phyloP scores from a whole-genome alignment of 2,797 vertebrate species.

The Pelobates cultripes region DNA sequence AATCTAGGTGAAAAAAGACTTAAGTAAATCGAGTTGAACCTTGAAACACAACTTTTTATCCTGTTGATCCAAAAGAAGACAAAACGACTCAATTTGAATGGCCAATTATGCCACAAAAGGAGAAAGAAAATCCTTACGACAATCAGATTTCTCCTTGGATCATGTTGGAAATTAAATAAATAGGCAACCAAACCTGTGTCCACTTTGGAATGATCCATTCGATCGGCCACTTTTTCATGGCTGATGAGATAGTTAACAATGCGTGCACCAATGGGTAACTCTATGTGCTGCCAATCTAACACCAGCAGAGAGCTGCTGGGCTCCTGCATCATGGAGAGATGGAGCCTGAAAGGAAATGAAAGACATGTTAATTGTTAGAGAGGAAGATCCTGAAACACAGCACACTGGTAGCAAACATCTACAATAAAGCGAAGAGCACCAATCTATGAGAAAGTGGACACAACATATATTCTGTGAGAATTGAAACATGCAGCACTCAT shows the following conservation, averaged over 20 bases:
- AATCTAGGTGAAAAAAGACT: too few species aligned
- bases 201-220: constrained; percentile 94
- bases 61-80: too few species aligned
- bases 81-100: too few species aligned
- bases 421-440: not conserved
- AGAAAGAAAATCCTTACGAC: too few species aligned
- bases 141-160: too few species aligned
- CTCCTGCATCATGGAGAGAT: constrained; percentile 88
- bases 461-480: not conserved
- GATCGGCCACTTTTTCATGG: constrained; percentile 94
- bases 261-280: constrained; percentile 92
- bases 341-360: constrained; percentile 73
- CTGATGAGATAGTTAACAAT: constrained; percentile 96
- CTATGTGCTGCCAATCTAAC: constrained; percentile 93
- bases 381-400: not conserved
- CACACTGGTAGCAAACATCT: not conserved
- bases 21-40: too few species aligned
- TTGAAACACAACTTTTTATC: too few species aligned
- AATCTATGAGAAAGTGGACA: not conserved
- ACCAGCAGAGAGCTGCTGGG: constrained; percentile 96
- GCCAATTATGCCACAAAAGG: too few species aligned
- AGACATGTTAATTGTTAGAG: constrained; percentile 2
- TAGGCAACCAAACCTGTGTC: constrained; percentile 82
- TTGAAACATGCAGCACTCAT: not conserved
- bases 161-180: too few species aligned